Base-by-base conservation (phyloP, 2,888 invertebrate species). In the Cordilura impudica region DNA sequence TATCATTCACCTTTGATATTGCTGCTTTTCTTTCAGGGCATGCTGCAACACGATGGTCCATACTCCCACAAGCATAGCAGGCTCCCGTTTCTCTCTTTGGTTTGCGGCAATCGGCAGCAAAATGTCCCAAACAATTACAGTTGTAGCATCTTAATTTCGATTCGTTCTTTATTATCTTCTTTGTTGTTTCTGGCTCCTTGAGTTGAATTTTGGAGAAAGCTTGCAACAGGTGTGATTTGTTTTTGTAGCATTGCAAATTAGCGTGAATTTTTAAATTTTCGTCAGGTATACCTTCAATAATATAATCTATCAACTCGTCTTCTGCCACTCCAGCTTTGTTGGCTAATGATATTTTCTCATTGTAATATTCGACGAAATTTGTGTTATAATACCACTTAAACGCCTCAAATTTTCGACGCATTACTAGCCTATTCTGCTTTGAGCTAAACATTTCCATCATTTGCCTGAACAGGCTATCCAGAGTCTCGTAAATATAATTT, bases 201-300 rank as follows among this genome's bases (percentile, higher is more conserved):
- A 77, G 10, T 2, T 54, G 8, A 35, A 79, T 58, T n/a, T 21
- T 65, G 0, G 65, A 53, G 18, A 82, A 81, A 2, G 71, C 82
- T 5, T 67, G 60, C 45, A 81, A n/a, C 2, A 79, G 19, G 2
- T 75, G 69, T 1, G 45, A 23, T 31, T 61, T 77, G 7, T 16
- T 51, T 3, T 19, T 49, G 35, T 56, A 78, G 16, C 73, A 67
- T 19, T 82, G 79, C 23, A 83, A 16, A 10, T 58, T 56, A 7
- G 78, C 80, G 12, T 81, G 75, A 4, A 31, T 45, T 10, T 69
- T 56, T 10, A 82, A 18, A 7, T 61, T 26, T 3, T 21, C 45
- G 29, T 81, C 66, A 1, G 80, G 78, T 14, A 82, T 81, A 2
- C 80, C 76, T 0, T 83, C 80, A 8, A 83, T 77, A 18, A 81